Conservation (phyloP, 1,140 invertebrate genomes). For the Acromyrmex heyeri region DNA sequence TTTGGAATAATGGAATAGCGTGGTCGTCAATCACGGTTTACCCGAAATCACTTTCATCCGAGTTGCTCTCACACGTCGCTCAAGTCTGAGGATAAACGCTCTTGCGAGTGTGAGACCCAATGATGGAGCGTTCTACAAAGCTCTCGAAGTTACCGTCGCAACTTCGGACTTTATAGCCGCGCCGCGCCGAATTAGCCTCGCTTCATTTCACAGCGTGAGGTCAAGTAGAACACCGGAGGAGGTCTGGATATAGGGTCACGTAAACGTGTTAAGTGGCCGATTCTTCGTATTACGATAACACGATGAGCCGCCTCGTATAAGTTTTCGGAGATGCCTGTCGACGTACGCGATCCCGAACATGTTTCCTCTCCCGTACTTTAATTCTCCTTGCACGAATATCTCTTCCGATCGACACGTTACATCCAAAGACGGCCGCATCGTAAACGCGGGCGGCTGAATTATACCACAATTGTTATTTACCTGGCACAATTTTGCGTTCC, state of each 20-base stretch:
- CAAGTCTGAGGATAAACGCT: slow-evolving; percentile 44
- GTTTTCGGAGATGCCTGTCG: slow-evolving; percentile 58
- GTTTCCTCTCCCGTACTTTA: slow-evolving; percentile 52
- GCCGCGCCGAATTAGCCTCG: slow-evolving; percentile 55
- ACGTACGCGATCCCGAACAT: slow-evolving; percentile 64
- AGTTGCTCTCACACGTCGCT: slow-evolving; percentile 29
- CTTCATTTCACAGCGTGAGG: slow-evolving; percentile 26
- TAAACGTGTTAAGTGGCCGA: slow-evolving; percentile 69
- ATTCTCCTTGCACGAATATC: slow-evolving; percentile 59
- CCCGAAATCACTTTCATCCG: slow-evolving; percentile 25
- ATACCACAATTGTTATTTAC: slow-evolving; percentile 34
- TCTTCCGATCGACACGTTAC: slow-evolving; percentile 67
- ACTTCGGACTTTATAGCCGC: slow-evolving; percentile 48
- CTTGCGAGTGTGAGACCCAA: slow-evolving; percentile 41
- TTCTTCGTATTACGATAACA: slow-evolving; percentile 65
- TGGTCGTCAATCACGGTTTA: slow-evolving; percentile 43
- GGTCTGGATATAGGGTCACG: slow-evolving; percentile 58
- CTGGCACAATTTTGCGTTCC: slow-evolving; percentile 32
- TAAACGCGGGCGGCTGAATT: background rate
- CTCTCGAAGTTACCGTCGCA: slow-evolving; percentile 53
- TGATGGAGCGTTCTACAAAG: slow-evolving; percentile 47
- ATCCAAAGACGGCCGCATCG: slow-evolving; percentile 15
- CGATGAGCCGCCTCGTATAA: slow-evolving; percentile 59
- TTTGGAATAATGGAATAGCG: background rate
- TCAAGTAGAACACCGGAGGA: slow-evolving; percentile 40